Conservation (phyloP, 2,797 vertebrate genomes). For the Spondyliosoma cantharus region DNA sequence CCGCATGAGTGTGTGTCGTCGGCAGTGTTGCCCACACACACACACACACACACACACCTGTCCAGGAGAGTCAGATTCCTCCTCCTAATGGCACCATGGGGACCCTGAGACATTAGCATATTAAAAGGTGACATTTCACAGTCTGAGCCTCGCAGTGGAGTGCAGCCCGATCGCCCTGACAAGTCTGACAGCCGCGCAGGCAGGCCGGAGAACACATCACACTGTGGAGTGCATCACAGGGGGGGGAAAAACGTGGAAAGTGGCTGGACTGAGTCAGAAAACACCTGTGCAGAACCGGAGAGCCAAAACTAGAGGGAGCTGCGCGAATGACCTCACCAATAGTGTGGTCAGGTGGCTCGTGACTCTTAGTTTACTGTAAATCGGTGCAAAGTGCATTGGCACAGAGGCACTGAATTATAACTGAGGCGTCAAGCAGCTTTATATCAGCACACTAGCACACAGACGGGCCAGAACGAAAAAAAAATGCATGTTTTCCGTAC, state of each 20-base stretch:
- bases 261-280: conserved; percentile 44
- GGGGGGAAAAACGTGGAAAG: conserved; percentile 33
- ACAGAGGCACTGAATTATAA: background rate
- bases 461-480: background rate
- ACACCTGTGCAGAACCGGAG: conserved; percentile 38
- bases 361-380: background rate
- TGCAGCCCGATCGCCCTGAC: conserved; percentile 65
- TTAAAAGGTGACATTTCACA: conserved; percentile 86
- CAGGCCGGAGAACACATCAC: conserved; percentile 34
- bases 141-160: conserved; percentile 57
- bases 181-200: conserved; percentile 67
- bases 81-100: conserved; percentile 75
- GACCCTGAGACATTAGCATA: conserved; percentile 82
- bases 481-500: background rate
- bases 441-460: background rate
- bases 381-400: background rate
- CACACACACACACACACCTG: conserved; percentile 63
- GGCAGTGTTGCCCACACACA: conserved; percentile 1
- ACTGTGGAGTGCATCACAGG: conserved; percentile 25
- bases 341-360: background rate
- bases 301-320: background rate
- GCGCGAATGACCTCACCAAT: background rate
- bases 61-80: conserved; percentile 68
- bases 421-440: background rate
- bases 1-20: conserved; percentile 23